These are phyloP conservation scores for Phaedon cochleariae DNA, from an alignment of 2,888 invertebrate genomes.

Conservation along the genomic window DNA sequence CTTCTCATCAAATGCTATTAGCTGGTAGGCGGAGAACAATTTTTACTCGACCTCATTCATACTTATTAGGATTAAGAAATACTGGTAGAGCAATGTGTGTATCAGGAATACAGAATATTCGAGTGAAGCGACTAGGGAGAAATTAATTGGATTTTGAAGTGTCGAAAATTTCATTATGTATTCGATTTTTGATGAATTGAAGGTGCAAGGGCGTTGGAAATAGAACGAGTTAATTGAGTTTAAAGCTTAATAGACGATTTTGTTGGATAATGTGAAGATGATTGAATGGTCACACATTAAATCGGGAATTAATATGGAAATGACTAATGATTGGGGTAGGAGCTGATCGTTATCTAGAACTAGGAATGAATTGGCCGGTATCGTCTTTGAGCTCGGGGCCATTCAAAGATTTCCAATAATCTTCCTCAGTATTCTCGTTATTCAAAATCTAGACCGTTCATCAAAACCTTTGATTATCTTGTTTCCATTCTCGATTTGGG, in stretches of 20 bases:
- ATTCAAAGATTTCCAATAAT: too few relatives aligned
- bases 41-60: slow-evolving; percentile 21
- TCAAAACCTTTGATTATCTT: too few relatives aligned
- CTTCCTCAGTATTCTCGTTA: too few relatives aligned
- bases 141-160: slow-evolving; percentile 17
- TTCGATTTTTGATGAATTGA: background rate
- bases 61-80: slow-evolving; percentile 7
- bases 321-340: background rate
- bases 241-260: background rate
- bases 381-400: too few relatives aligned
- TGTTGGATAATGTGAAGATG: background rate
- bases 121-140: background rate
- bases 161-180: slow-evolving; percentile 1
- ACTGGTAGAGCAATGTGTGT: background rate
- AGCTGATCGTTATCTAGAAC: background rate
- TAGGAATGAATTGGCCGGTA: too few relatives aligned
- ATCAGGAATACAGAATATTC: background rate
- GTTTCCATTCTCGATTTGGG: too few relatives aligned
- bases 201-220: background rate
- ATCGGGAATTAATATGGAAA: background rate
- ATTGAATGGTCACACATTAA: background rate
- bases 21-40: slow-evolving; percentile 20
- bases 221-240: background rate
- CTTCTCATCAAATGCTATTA: slow-evolving; percentile 25
- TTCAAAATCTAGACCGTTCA: too few relatives aligned